Base-by-base conservation (phyloP, 2,797 vertebrate genomes). In the Apodemus agrarius region DNA sequence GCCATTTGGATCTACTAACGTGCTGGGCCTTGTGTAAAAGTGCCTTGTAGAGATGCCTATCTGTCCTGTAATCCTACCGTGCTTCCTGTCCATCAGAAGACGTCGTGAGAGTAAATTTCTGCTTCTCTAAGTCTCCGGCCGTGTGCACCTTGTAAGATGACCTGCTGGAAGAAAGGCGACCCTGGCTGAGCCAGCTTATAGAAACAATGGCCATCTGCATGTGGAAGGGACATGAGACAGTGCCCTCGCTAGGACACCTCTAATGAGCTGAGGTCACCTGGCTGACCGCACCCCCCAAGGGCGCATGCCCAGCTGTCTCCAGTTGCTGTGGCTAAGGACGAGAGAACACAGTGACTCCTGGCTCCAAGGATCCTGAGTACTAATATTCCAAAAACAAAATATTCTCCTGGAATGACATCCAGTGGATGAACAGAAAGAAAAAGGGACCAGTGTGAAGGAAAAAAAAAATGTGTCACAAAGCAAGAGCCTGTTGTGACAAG, bases 191-290 rank as follows among this genome's bases (percentile, higher is more conserved):
- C 5, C 65, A 83, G 37, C 74, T 37, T 54, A 81, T 54, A 17
- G 59, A 83, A 63, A 69, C 29, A 49, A 49, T 46, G 16, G 49
- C 13, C 54, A 9, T 79, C 72, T 85, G 34, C 90, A 78, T 79
- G 52, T 29, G 76, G 37, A 26, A 19, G 2, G 84, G 17, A 40
- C 76, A 1, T 0, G 22, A 21, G 67, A 26, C 46, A 31, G 59
- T 63, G 59, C 76, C 95, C 92, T 96, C 93, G 43, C 93, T 90
- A 74, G 69, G 19, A 65, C 37, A 61, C 88, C 76, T 24, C 84
- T 90, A 82, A 95, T 52, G 88, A 85, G 95, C 34, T 26, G 74
- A 94, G 90, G 72, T 89, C 88, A 90, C 40, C 57, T 78, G 74
- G 43, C 1, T 46, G 40, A 24, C 40, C n/a, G 26, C 7, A 22